These are phyloP conservation scores for Helarctos malayanus DNA, from an alignment of 2,797 vertebrate genomes.

Conservation along the genomic window DNA sequence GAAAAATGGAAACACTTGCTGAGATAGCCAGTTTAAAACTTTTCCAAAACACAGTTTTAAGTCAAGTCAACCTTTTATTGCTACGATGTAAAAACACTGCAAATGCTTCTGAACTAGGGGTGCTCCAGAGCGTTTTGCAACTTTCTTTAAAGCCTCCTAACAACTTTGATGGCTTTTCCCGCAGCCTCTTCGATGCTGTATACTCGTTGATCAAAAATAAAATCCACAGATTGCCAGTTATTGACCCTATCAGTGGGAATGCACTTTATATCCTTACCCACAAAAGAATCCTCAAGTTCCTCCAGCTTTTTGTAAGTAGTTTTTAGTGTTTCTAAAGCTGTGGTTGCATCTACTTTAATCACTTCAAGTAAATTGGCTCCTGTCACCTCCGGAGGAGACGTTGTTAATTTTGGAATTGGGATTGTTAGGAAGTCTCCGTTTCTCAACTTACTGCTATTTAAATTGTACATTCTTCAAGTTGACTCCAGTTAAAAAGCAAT, in stretches of 20 bases:
- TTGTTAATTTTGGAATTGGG: background rate
- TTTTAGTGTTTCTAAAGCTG: constrained; percentile 62
- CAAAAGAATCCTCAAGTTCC: constrained; percentile 99
- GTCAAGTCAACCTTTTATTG: background rate
- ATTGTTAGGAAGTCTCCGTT: background rate
- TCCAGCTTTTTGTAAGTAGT: constrained; percentile 98
- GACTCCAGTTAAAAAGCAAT: constrained; percentile 1
- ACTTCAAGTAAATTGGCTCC: constrained; percentile 19
- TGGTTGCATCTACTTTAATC: constrained; percentile 34
- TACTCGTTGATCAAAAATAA: constrained; percentile 99
- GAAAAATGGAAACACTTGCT: background rate
- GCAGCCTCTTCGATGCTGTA: constrained; percentile 98
- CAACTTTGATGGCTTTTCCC: constrained; percentile 80
- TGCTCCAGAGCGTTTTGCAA: background rate
- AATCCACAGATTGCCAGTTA: constrained; percentile 98
- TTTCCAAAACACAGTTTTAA: background rate
- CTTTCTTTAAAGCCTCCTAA: constrained; percentile 74
- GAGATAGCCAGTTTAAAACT: background rate
- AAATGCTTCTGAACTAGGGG: background rate
- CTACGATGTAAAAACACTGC: background rate
- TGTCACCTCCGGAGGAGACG: constrained; percentile 1
- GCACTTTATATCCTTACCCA: constrained; percentile 99
- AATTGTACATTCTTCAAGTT: background rate
- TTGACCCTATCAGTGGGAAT: constrained; percentile 97
- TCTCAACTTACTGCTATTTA: background rate